Base-by-base conservation (phyloP, 2,113 vertebrate genomes). In the Hyaena hyaena region DNA sequence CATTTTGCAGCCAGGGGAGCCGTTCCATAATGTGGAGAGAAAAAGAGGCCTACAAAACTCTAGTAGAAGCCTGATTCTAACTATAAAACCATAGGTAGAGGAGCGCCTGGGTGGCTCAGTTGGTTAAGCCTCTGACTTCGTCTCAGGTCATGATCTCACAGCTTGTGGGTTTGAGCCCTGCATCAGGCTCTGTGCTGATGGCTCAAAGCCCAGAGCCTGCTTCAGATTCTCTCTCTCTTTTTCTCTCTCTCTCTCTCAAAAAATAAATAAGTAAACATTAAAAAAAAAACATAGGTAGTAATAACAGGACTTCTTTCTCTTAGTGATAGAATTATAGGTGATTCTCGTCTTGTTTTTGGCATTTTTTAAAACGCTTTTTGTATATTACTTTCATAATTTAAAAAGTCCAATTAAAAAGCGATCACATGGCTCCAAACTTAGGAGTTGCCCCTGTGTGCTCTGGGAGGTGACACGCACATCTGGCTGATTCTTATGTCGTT, bases 391-490 rank as follows among this genome's bases (percentile, higher is more conserved):
- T 81, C 28, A 68, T 74, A 33, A 43, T 76, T 21, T n/a, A 28
- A 92, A 83, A 68, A 12, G 28, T 35, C 76, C 33, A 4, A 5
- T 80, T 61, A 23, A 65, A 48, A 79, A 33, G 61, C 9, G 43
- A 4, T 28, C 31, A 21, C 23, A 4, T n/a, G 7, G 24, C 85
- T 65, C 21, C 85, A 50, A n/a, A 5, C 28, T 48, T 84, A 26
- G 5, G 83, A 12, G 23, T 76, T 53, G n/a, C 69, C 61, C 65
- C 45, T 3, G 39, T 23, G 4, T 28, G 31, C 31, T 45, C n/a
- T 6, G 0, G 0, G 58, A 4, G 43, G n/a, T 2, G 4, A 31
- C 43, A 9, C 0, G 7, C 33, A 4, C 19, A 1, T n/a, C 74
- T 9, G 43, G 10, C 12, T 61, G 16, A 21, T 1, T 9, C 0